A percentile compares a stretch with the other conserved stretches of the same genome.
Evolutionary conservation across 1,140 invertebrate genomes (phyloP).

Genomic region (Bemisia tabaci): DNA sequence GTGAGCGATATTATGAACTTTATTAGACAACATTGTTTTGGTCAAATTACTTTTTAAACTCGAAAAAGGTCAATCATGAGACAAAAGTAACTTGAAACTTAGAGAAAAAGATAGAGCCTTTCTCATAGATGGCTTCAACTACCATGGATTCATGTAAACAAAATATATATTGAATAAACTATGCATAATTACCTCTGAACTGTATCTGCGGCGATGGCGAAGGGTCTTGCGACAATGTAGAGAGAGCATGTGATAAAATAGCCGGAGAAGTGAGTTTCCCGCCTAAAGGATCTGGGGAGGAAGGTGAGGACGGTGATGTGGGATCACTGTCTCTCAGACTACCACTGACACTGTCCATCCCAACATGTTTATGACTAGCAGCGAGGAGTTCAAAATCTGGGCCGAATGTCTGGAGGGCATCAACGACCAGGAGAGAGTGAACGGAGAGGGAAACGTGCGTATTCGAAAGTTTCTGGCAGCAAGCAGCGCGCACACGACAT

Average conservation of each 20-base stretch:
- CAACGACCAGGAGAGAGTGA: slow-evolving; percentile 79
- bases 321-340: slow-evolving; percentile 82
- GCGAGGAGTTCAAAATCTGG: slow-evolving; percentile 87
- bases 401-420: slow-evolving; percentile 88
- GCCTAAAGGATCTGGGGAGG: slow-evolving; percentile 54
- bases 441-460: slow-evolving; percentile 68
- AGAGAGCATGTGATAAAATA: slow-evolving; percentile 43
- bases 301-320: slow-evolving; percentile 60
- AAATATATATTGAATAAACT: too few relatives aligned
- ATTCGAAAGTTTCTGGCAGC: slow-evolving; percentile 54
- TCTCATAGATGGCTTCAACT: too few relatives aligned
- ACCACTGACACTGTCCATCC: slow-evolving; percentile 89
- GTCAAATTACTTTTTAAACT: too few relatives aligned
- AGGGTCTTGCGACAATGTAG: slow-evolving; percentile 33
- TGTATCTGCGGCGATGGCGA: too few relatives aligned
- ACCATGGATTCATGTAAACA: too few relatives aligned
- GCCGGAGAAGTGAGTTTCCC: slow-evolving; percentile 39
- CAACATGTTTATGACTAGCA: slow-evolving; percentile 86
- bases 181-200: too few relatives aligned
- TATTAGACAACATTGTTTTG: too few relatives aligned
- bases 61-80: too few relatives aligned
- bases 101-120: too few relatives aligned
- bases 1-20: too few relatives aligned
- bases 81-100: too few relatives aligned
- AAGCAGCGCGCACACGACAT: slow-evolving; percentile 63